Evolutionary conservation across 2,113 vertebrate genomes (phyloP).

Genomic region (Collichthys lucidus): DNA sequence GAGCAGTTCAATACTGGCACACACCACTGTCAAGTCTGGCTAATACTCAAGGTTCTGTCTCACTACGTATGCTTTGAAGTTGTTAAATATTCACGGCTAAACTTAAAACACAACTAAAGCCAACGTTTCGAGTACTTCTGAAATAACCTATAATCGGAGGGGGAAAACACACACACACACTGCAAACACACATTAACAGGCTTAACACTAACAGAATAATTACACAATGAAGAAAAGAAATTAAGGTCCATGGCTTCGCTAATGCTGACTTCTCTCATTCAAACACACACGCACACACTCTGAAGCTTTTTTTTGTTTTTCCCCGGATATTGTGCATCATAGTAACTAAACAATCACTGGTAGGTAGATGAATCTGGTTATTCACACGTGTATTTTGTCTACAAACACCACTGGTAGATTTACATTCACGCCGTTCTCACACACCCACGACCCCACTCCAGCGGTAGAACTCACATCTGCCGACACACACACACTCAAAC

Average conservation of each 20-base stretch:
- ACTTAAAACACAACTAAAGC: constrained; percentile 73
- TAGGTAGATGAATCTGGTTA: constrained; percentile 68
- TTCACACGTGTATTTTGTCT: constrained; percentile 62
- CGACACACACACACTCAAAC: constrained; percentile 15
- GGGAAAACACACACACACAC: constrained; percentile 26
- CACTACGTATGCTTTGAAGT: constrained; percentile 71
- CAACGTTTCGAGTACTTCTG: constrained; percentile 62
- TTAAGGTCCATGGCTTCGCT: constrained; percentile 88
- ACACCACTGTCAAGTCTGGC: constrained; percentile 80
- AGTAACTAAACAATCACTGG: constrained; percentile 80
- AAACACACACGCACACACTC: constrained; percentile 17
- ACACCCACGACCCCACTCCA: constrained; percentile 18
- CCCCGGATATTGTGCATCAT: constrained; percentile 72
- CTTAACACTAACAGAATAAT: constrained; percentile 44
- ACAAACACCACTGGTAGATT: constrained; percentile 76
- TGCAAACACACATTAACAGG: constrained; percentile 29
- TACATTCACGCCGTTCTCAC: constrained; percentile 79
- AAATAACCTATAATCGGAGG: constrained; percentile 57
- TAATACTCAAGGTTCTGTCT: constrained; percentile 84
- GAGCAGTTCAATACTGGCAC: constrained; percentile 86
- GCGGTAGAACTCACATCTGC: constrained; percentile 26
- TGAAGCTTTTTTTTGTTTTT: constrained; percentile 52
- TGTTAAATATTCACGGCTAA: constrained; percentile 76
- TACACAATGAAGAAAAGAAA: constrained; percentile 59
- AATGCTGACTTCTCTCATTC: constrained; percentile 78